Evolutionary conservation across 2,888 invertebrate species (phyloP), one percentile per base, ranked within the genome.

Genomic region (Acleris laterana): DNA sequence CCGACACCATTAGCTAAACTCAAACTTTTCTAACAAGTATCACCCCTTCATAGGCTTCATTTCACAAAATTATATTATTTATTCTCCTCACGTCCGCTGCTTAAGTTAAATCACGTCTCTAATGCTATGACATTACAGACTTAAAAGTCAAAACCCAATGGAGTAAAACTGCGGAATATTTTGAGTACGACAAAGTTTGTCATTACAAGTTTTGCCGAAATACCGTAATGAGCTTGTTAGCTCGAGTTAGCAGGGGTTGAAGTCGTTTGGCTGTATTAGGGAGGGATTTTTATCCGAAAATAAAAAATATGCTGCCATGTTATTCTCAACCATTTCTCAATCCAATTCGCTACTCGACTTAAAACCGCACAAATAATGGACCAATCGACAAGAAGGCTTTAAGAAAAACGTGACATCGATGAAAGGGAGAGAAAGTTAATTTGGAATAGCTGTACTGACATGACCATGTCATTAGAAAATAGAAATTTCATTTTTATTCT

Each of bases 171-270:
- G 50, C n/a, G 44, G 56, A 44, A 28, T 61, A 55, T 65, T 46
- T 60, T 55, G 51, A 48, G 56, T 51, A 48, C 57, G 62, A 66
- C 61, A 62, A 66, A 66, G 66, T 66, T 66, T 66, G 66, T 52
- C 57, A 66, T 66, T 56, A 61, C 52, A 57, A 62, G 66, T 61
- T 62, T 62, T 25, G 42, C 44, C 65, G 65, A 66, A 61, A 66
- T 51, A 66, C 61, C 22, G 56, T 66, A 66, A 66, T 66, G 66
- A 66, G 57, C 66, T 66, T 66, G 66, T 66, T 66, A 66, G n/a
- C 38, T 19, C 28, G 57, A 62, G 61, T 66, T 62, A 57, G 52
- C 48, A 38, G 9, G 25, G 48, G 51, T 61, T 56, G 51, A 32
- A 32, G 38, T 38, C 56, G 22, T 46, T 61, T 50, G n/a, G 46